Conservation (phyloP, 2,888 invertebrate genomes). For the Odontocerum albicorne region DNA sequence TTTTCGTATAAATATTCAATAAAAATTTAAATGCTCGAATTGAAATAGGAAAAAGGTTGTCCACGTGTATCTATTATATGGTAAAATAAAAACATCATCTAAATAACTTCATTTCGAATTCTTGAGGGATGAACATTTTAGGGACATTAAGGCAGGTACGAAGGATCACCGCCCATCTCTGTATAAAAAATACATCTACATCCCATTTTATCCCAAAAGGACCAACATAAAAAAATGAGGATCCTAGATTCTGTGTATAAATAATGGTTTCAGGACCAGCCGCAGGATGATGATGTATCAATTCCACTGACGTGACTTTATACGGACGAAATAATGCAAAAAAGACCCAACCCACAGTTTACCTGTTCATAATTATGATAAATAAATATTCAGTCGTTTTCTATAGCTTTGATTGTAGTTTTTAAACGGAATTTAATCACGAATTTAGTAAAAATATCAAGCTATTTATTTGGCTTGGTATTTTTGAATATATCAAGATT, state of each 20-base stretch:
- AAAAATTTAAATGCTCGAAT: too few species aligned
- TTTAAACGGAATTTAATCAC: too few species aligned
- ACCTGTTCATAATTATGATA: too few species aligned
- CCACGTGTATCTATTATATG: background rate
- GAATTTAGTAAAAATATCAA: too few species aligned
- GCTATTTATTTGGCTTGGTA: too few species aligned
- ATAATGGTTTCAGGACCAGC: constrained; percentile 25
- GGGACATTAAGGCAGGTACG: constrained; percentile 26
- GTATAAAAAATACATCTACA: constrained; percentile 16
- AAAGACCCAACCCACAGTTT: background rate
- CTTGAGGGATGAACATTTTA: constrained; percentile 30
- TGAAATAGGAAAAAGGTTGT: too few species aligned
- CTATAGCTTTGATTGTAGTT: too few species aligned
- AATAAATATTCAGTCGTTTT: too few species aligned
- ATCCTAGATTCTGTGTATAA: constrained; percentile 26
- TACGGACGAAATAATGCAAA: constrained; percentile 4
- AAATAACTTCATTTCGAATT: constrained; percentile 34
- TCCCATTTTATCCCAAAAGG: constrained; percentile 9
- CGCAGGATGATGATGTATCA: constrained; percentile 31
- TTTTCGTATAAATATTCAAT: too few species aligned
- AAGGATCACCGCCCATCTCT: constrained; percentile 25
- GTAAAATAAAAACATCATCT: constrained; percentile 13
- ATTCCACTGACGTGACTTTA: constrained; percentile 18
- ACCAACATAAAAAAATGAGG: constrained; percentile 17
- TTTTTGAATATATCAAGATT: too few species aligned